Conservation (phyloP, 1,140 invertebrate species). For the Heliconius congener region DNA sequence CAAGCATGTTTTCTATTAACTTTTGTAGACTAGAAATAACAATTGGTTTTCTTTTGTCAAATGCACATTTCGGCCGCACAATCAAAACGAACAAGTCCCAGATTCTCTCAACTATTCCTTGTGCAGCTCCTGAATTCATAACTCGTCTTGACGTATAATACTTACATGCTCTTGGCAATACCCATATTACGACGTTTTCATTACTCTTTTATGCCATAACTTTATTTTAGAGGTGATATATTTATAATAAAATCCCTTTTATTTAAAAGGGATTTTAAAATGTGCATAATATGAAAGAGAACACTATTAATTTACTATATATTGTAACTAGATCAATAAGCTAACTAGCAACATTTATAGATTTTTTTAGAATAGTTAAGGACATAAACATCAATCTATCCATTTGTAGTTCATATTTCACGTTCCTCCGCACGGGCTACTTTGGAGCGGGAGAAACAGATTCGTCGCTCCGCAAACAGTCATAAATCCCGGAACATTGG, state of each 20-base stretch:
- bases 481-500: slow-evolving; percentile 66
- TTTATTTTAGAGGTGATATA: slow-evolving; percentile 1
- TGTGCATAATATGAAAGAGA: background rate
- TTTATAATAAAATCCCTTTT: too few relatives aligned
- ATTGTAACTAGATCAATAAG: too few relatives aligned
- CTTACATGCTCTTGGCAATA: slow-evolving; percentile 24
- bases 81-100: slow-evolving; percentile 15
- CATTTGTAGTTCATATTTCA: slow-evolving; percentile 56
- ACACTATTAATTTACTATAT: background rate
- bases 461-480: slow-evolving; percentile 62
- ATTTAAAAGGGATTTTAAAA: background rate
- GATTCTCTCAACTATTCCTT: slow-evolving; percentile 47
- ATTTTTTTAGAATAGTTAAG: background rate
- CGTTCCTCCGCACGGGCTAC: slow-evolving; percentile 47
- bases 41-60: background rate
- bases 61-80: background rate
- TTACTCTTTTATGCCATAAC: slow-evolving; percentile 16
- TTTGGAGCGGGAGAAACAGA: slow-evolving; percentile 52
- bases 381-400: slow-evolving; percentile 18
- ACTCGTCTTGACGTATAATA: slow-evolving; percentile 42
- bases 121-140: slow-evolving; percentile 56
- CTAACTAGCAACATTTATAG: too few relatives aligned
- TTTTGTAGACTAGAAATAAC: background rate
- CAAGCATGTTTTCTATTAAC: background rate
- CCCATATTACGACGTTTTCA: slow-evolving; percentile 23